Evolutionary conservation across 2,797 vertebrate genomes (phyloP), one percentile per base, ranked within the genome.

Genomic region (Discoglossus pictus): DNA sequence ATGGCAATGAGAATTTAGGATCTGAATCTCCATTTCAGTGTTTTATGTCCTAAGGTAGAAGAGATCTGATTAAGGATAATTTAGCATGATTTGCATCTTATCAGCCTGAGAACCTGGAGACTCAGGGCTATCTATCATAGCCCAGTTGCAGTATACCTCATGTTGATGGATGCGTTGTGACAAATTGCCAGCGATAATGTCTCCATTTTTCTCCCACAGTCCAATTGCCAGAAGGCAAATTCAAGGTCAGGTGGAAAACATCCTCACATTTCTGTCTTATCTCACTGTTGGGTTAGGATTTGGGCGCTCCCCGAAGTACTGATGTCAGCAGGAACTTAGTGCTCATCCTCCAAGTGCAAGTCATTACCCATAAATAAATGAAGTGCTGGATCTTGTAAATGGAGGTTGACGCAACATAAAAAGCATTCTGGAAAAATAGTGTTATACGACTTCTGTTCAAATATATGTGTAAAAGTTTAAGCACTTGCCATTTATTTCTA

Each of bases 171-270:
- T 83, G 6, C 16, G 2, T 74, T 56, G 16, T 79, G 77, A 76
- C 65, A 74, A 77, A 70, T 68, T 39, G 16, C 62, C 35, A 47
- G 73, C 2, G 72, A 75, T 66, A 76, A 20, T 50, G 68, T 77
- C 35, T 64, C 0, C 43, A 9, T 55, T 76, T 24, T 68, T 73
- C 65, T 12, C 66, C 55, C 75, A 66, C 73, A 34, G 39, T 52
- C 66, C 16, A 70, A 25, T 72, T 51, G 18, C 38, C 65, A 52
- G 60, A 16, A 53, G 72, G 25, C n/a, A 47, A 18, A 59, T 23
- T 36, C 54, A 75, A 73, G 71, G 69, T 76, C 67, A 68, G 27
- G 47, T 44, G 23, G 31, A 61, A 61, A 68, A 53, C 42, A n/a
- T 23, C 24, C 11, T 61, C 38, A 43, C 48, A 44, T 52, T 52